Evolutionary conservation across 2,797 vertebrate species (phyloP), one percentile per base, ranked within the genome.

Genomic region (Galagoides demidoff): DNA sequence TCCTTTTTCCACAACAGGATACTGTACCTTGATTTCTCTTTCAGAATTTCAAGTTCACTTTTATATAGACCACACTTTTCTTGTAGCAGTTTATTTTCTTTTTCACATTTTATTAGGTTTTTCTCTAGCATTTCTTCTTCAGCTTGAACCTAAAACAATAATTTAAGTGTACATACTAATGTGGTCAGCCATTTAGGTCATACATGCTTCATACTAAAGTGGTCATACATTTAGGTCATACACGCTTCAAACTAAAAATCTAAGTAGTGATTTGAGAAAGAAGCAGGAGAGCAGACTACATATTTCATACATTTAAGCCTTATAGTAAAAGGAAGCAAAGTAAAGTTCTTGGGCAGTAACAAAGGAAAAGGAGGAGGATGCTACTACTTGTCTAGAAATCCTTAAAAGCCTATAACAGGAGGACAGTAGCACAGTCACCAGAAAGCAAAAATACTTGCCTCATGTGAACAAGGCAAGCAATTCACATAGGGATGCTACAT

Each of bases 21-120:
- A 19, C 1, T 97, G 8, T 98, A 99, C 99, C 99, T 99, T 96
- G 98, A 94, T 95, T 98, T 98, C 31, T 98, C 98, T 89, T 98
- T 98, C 76, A 97, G 89, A 93, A 95, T 93, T 94, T 98, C 98
- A 95, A 99, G 90, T 83, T 99, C 97, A 90, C 79, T 98, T 98
- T 97, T 98, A 96, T 98, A 98, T 39, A 94, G 57, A 96, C 92
- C 84, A 97, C 98, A 98, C 34, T 98, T 98, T 90, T 98, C 97
- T 84, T 97, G 97, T 90, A 99, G 96, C 14, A 90, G 97, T 96
- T 98, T 97, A 84, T 98, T 98, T 97, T 99, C 98, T 96, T 98
- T 98, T 97, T 98, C 98, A 98, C 97, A 98, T 93, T 94, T 97
- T 95, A 94, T 93, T 90, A 99, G 96, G 95, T 84, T 97, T 97